Base-by-base conservation (phyloP, 2,888 invertebrate species). In the Machimus atricapillus region DNA sequence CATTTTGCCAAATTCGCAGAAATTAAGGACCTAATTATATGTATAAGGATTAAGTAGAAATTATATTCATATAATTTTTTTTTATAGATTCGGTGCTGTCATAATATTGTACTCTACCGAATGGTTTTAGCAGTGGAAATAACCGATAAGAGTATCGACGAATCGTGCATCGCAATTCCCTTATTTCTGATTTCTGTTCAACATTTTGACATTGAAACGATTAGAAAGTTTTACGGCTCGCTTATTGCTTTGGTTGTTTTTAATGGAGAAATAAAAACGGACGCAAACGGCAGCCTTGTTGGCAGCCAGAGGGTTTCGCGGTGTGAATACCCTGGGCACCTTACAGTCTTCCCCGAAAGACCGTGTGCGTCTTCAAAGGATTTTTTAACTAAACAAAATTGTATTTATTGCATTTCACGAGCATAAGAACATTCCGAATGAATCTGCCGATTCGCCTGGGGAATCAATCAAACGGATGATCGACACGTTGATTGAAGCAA, bases 401-500 rank as follows among this genome's bases (percentile, higher is more conserved):
- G 87, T 88, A 88, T 88, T 88, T 88, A 88, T 88, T 88, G 87
- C 86, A 88, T 86, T 88, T 87, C 56, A 46, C 40, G 52, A 74
- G 74, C 43, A 74, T 85, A 85, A 85, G 85, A 85, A 85, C 74
- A 73, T 85, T 52, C 77, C 52, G 40, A 58, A 77, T 77, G 56
- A 58, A 86, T 87, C 79, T 78, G 56, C 31, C 52, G 37, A 85
- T 78, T 88, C 88, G 89, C 90, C 89, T 86, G 88, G 89, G 89
- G 89, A 89, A 89, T 90, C 90, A 90, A 90, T 90, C 90, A 90
- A 90, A 89, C 88, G 88, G 89, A 89, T 89, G 90, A 90, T 90
- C 89, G 90, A 90, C 90, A 90, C 89, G 89, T 89, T 90, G 90
- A 90, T 90, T 90, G 90, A 90, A 90, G 90, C 88, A 89, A 90